A percentile compares a stretch with the other conserved stretches of the same genome.
These are phyloP conservation scores for Athalia rosae DNA, from an alignment of 2,888 invertebrate genomes.

Conservation along the genomic window DNA sequence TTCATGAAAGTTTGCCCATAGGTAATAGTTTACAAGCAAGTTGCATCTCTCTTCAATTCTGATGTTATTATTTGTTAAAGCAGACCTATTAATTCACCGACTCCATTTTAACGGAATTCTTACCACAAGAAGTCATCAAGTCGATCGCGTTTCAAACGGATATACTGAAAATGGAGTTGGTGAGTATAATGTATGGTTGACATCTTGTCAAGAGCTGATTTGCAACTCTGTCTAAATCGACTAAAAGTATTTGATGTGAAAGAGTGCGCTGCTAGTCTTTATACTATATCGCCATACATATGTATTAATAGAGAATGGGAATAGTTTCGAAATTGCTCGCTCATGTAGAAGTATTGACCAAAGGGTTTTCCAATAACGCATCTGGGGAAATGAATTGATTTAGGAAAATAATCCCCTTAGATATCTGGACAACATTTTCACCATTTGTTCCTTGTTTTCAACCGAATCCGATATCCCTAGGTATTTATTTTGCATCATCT, in stretches of 20 bases:
- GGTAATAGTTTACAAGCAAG: neutral
- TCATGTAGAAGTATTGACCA: neutral
- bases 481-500: constrained; percentile 51
- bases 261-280: neutral
- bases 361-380: neutral
- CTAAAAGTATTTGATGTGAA: neutral
- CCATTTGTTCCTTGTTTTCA: constrained; percentile 57
- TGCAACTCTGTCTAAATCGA: neutral
- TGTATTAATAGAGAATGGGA: constrained; percentile 1
- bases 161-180: constrained; percentile 34
- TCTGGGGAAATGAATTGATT: constrained; percentile 5
- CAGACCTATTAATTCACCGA: constrained; percentile 37
- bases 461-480: constrained; percentile 53
- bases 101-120: constrained; percentile 34
- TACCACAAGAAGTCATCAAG: constrained; percentile 3
- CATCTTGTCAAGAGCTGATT: neutral
- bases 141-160: constrained; percentile 20
- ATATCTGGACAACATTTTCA: constrained; percentile 59
- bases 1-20: neutral
- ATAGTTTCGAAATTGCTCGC: neutral
- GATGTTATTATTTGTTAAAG: constrained; percentile 34
- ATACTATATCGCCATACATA: neutral
- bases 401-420: constrained; percentile 53
- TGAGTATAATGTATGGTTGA: constrained; percentile 24
- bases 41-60: constrained; percentile 10